Percentiles rank a stretch among this genome's conserved stretches.
phyloP scores from a whole-genome alignment of 2,888 invertebrate species.

The Drosophila antonietae region DNA sequence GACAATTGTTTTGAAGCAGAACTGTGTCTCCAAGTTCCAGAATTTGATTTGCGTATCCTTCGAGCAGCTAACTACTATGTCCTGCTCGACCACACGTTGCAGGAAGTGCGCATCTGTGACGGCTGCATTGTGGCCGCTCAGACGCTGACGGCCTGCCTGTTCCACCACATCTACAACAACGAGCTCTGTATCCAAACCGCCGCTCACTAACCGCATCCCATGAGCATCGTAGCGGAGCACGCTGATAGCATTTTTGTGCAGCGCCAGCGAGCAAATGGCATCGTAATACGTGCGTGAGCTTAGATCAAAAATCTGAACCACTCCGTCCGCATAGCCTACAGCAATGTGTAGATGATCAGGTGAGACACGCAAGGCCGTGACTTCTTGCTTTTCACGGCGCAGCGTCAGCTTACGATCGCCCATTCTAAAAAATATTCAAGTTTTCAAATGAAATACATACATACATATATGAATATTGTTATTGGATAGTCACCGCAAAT shows the following conservation, averaged over 20 bases:
- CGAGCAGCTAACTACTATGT: constrained; percentile 91
- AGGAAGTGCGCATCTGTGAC: constrained; percentile 93
- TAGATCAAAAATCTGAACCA: constrained; percentile 92
- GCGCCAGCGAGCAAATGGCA: constrained; percentile 87
- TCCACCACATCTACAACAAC: constrained; percentile 97
- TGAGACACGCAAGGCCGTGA: constrained; percentile 90
- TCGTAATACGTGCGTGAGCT: constrained; percentile 87
- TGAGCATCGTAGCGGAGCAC: constrained; percentile 92
- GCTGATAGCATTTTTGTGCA: constrained; percentile 94
- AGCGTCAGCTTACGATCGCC: constrained; percentile 89
- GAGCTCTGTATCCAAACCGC: constrained; percentile 95
- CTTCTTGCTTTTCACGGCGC: constrained; percentile 92
- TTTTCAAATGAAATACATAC: background rate
- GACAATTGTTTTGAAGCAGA: constrained; percentile 97
- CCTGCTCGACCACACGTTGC: constrained; percentile 83
- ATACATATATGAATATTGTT: background rate
- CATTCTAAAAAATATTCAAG: constrained; percentile 67
- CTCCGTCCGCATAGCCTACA: constrained; percentile 96
- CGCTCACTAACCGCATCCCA: constrained; percentile 94
- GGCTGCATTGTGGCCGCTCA: constrained; percentile 96
- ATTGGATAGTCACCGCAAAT: constrained; percentile 89
- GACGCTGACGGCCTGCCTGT: constrained; percentile 94
- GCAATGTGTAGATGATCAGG: constrained; percentile 92
- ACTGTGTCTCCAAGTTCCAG: constrained; percentile 97
- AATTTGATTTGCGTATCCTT: constrained; percentile 98